A percentile compares a stretch with the other conserved stretches of the same genome.
These are phyloP conservation scores for Phrynocephalus versicolor DNA, from an alignment of 2,113 vertebrate genomes.

Conservation along the genomic window DNA sequence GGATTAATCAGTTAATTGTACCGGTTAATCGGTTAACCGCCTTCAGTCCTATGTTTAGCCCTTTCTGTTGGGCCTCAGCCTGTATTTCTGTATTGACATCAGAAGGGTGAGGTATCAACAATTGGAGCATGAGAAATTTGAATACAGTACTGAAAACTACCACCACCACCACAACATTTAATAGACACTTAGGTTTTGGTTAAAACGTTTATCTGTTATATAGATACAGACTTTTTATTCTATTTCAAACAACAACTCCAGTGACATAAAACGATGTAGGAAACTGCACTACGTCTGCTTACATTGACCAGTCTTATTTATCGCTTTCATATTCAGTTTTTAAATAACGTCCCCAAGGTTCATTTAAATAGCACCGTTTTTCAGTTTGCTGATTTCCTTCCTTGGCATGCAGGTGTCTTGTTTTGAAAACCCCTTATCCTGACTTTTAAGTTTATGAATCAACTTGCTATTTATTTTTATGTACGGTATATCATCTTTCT, in stretches of 20 bases:
- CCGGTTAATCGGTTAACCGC: slow-evolving; percentile 4
- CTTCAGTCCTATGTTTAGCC: not conserved
- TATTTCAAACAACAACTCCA: no score
- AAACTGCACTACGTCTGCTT: slow-evolving; percentile 17
- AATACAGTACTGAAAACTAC: slow-evolving; percentile 56
- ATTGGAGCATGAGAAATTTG: slow-evolving; percentile 22
- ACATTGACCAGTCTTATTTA: fast-evolving
- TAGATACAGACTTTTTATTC: no score
- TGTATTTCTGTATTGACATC: not conserved
- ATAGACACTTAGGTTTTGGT: no score
- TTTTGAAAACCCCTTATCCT: slow-evolving; percentile 30
- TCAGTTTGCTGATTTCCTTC: slow-evolving; percentile 46
- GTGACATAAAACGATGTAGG: slow-evolving; percentile 32
- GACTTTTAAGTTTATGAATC: slow-evolving; percentile 43
- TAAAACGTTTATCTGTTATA: no score
- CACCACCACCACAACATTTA: slow-evolving; percentile 19
- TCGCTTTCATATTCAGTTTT: slow-evolving; percentile 34
- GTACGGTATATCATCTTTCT: slow-evolving; percentile 71
- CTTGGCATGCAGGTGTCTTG: slow-evolving; percentile 56
- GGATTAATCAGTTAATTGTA: not conserved
- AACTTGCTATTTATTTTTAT: slow-evolving; percentile 60
- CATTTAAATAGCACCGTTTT: slow-evolving; percentile 60
- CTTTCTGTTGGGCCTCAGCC: slow-evolving; percentile 6
- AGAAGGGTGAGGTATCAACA: slow-evolving; percentile 31
- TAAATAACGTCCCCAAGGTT: slow-evolving; percentile 36